phyloP scores from a whole-genome alignment of 1,140 invertebrate genomes.

The Aphelinus atriplicis region DNA sequence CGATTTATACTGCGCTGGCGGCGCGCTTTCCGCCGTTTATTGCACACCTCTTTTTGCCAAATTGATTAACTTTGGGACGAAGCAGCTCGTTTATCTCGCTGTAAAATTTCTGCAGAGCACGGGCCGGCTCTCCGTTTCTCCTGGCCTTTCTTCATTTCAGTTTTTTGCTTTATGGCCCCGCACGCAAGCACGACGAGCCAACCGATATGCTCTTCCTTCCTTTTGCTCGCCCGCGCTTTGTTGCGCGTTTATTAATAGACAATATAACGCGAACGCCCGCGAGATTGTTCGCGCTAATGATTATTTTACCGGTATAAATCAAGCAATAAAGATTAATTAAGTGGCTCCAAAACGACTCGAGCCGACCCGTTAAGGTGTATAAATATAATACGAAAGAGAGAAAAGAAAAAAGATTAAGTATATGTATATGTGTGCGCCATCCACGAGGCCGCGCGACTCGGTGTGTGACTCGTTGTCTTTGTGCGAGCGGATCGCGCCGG shows the following conservation, averaged over 20 bases:
- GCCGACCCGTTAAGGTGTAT: too few species aligned
- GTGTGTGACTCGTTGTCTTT: too few species aligned
- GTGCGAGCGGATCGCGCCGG: too few species aligned
- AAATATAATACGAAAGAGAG: too few species aligned
- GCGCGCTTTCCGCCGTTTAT: slow-evolving; percentile 39
- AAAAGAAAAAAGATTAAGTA: too few species aligned
- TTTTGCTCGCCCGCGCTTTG: not conserved
- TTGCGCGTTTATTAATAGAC: slow-evolving; percentile 19
- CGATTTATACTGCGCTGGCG: slow-evolving; percentile 20
- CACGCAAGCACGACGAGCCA: not conserved
- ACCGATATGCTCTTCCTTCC: not conserved
- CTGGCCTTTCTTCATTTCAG: not conserved
- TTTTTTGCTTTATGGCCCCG: not conserved
- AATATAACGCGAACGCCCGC: not conserved
- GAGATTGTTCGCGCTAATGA: slow-evolving; percentile 5
- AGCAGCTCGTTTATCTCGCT: slow-evolving; percentile 27
- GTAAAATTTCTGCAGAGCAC: slow-evolving; percentile 31
- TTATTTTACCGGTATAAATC: slow-evolving; percentile 24
- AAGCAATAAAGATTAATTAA: slow-evolving; percentile 18
- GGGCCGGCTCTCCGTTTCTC: slow-evolving; percentile 13
- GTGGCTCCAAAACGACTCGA: not conserved
- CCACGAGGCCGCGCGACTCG: too few species aligned
- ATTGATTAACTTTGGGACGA: slow-evolving; percentile 31
- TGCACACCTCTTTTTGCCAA: slow-evolving; percentile 26
- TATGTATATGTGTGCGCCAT: too few species aligned